Conservation (phyloP, 2,888 invertebrate genomes). For the Synergus itoensis region DNA sequence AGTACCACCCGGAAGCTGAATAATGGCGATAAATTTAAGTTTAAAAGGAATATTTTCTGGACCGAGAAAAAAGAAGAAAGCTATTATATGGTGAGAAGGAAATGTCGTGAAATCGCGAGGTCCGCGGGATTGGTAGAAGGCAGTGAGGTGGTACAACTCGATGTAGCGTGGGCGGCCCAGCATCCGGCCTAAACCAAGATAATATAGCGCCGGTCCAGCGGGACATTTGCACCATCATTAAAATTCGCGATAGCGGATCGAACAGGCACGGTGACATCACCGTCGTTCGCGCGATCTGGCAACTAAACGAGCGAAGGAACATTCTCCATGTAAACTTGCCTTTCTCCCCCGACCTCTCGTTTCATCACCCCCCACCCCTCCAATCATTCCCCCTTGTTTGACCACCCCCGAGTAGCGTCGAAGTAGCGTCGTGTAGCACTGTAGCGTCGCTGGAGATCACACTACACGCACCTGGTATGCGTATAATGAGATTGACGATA, state of each 20-base stretch:
- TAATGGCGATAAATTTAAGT: neutral
- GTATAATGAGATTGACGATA: slow-evolving; percentile 72
- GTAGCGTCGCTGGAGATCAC: slow-evolving; percentile 53
- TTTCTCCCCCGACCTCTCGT: slow-evolving; percentile 48
- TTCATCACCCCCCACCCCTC: slow-evolving; percentile 29
- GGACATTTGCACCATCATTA: slow-evolving; percentile 78
- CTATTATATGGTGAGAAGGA: slow-evolving; percentile 24
- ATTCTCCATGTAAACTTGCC: slow-evolving; percentile 70
- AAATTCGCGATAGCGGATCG: slow-evolving; percentile 78
- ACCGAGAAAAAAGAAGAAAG: neutral
- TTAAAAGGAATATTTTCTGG: slow-evolving; percentile 9
- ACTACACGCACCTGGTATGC: slow-evolving; percentile 70
- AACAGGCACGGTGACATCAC: slow-evolving; percentile 77
- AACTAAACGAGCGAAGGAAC: slow-evolving; percentile 74
- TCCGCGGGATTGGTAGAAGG: slow-evolving; percentile 44
- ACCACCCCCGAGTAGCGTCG: slow-evolving; percentile 54
- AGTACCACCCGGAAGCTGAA: slow-evolving; percentile 15
- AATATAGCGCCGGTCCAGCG: slow-evolving; percentile 75
- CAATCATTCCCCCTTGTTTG: slow-evolving; percentile 43
- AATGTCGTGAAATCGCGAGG: slow-evolving; percentile 42
- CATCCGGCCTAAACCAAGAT: slow-evolving; percentile 77
- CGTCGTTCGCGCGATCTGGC: slow-evolving; percentile 74
- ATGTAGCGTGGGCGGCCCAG: slow-evolving; percentile 75
- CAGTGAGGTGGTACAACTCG: slow-evolving; percentile 49
- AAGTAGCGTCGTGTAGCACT: slow-evolving; percentile 51